These are phyloP conservation scores for Proisotoma minuta DNA, from an alignment of 2,888 invertebrate species.

Conservation along the genomic window DNA sequence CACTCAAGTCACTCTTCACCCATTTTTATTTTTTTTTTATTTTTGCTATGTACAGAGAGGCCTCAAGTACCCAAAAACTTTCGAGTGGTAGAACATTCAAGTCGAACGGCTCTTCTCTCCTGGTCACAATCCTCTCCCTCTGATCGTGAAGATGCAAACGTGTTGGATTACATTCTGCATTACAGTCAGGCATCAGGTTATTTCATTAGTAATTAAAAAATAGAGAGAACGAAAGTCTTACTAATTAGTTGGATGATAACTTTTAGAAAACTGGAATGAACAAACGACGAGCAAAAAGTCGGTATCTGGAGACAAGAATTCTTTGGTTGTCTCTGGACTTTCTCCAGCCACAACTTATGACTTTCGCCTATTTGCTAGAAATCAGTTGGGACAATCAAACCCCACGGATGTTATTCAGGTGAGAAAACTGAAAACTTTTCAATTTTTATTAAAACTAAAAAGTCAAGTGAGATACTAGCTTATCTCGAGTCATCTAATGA, in stretches of 20 bases:
- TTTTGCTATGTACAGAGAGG: slow-evolving; percentile 55
- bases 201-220: slow-evolving; percentile 19
- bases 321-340: slow-evolving; percentile 57
- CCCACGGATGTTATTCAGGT: slow-evolving; percentile 59
- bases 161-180: slow-evolving; percentile 59
- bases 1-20: not conserved
- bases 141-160: slow-evolving; percentile 49
- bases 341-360: slow-evolving; percentile 60
- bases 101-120: slow-evolving; percentile 57
- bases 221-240: not conserved
- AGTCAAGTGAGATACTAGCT: no score
- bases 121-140: slow-evolving; percentile 54
- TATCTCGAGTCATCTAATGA: no score
- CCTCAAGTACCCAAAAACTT: slow-evolving; percentile 61
- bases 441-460: no score
- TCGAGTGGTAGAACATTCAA: slow-evolving; percentile 57
- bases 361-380: slow-evolving; percentile 60
- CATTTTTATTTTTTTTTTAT: not conserved
- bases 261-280: slow-evolving; percentile 58
- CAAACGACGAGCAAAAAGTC: slow-evolving; percentile 58
- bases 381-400: slow-evolving; percentile 60
- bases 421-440: no score
- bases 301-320: slow-evolving; percentile 56
- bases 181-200: slow-evolving; percentile 59
- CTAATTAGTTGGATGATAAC: not conserved